These are phyloP conservation scores for Drosophila arizonae DNA, from an alignment of 1,140 invertebrate species.

Conservation along the genomic window DNA sequence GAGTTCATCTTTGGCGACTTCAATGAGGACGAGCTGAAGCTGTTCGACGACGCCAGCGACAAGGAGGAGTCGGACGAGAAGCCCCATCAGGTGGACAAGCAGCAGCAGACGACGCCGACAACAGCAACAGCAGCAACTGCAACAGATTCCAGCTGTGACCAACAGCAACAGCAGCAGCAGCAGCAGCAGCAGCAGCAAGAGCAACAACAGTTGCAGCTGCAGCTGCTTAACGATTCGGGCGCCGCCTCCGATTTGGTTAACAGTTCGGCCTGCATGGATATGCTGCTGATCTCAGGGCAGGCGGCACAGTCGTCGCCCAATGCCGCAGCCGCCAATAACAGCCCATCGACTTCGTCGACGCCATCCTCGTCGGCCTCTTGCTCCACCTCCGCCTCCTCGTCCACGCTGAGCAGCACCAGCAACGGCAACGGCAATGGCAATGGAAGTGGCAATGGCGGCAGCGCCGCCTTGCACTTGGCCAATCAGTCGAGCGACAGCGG, in stretches of 20 bases:
- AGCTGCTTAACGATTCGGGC: slow-evolving; percentile 66
- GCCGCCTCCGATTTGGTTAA: slow-evolving; percentile 57
- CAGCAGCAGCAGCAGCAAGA: slow-evolving; percentile 25
- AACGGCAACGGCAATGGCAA: slow-evolving; percentile 4
- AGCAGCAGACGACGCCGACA: slow-evolving; percentile 30
- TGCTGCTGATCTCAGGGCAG: slow-evolving; percentile 67
- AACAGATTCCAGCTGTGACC: slow-evolving; percentile 10
- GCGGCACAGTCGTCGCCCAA: slow-evolving; percentile 70
- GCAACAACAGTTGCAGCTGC: slow-evolving; percentile 27
- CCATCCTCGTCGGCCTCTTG: slow-evolving; percentile 40
- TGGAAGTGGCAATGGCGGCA: neutral
- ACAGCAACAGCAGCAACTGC: slow-evolving; percentile 7
- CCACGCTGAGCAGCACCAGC: slow-evolving; percentile 33
- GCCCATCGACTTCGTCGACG: slow-evolving; percentile 42
- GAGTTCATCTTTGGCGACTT: slow-evolving; percentile 82
- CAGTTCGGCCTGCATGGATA: slow-evolving; percentile 66
- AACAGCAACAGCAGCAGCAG: slow-evolving; percentile 10
- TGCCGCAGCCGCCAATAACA: slow-evolving; percentile 41
- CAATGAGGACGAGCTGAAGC: slow-evolving; percentile 78
- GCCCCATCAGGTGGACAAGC: slow-evolving; percentile 13
- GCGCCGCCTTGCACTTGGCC: slow-evolving; percentile 34
- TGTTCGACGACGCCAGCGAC: slow-evolving; percentile 61
- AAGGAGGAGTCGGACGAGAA: neutral
- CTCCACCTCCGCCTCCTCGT: slow-evolving; percentile 49
- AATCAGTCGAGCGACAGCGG: slow-evolving; percentile 76